phyloP scores from a whole-genome alignment of 2,113 vertebrate species.

The Megalops atlanticus region DNA sequence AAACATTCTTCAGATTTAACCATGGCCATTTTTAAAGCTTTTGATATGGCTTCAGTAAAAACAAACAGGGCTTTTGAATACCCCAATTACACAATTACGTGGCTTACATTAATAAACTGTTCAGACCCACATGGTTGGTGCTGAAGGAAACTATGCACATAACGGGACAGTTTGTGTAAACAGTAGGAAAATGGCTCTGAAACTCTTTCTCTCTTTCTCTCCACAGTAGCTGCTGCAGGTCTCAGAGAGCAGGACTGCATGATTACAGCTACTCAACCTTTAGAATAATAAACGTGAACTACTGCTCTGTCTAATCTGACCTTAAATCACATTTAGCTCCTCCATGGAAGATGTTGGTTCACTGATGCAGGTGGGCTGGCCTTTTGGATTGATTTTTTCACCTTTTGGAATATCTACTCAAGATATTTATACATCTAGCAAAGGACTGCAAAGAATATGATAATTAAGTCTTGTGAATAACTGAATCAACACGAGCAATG shows the following conservation, averaged over 20 bases:
- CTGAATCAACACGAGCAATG: too few relatives aligned
- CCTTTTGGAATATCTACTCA: too few relatives aligned
- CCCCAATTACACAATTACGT: conserved; percentile 53
- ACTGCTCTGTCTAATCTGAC: conserved; percentile 41
- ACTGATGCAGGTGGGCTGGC: conserved; percentile 24
- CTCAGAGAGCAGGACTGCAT: conserved; percentile 43
- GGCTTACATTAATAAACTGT: conserved; percentile 42
- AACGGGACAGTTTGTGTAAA: conserved; percentile 52
- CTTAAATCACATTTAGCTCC: conserved; percentile 36
- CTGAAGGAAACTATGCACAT: conserved; percentile 52
- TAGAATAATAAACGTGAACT: conserved; percentile 45
- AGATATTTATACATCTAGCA: too few relatives aligned
- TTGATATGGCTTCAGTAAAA: conserved; percentile 58
- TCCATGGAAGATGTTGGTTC: conserved; percentile 28
- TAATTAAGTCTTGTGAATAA: too few relatives aligned
- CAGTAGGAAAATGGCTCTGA: conserved; percentile 50
- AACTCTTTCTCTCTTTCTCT: conserved; percentile 34
- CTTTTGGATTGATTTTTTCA: background rate
- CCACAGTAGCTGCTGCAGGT: conserved; percentile 46
- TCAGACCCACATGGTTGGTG: conserved; percentile 45
- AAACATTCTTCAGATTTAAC: conserved; percentile 49
- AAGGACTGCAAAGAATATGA: too few relatives aligned
- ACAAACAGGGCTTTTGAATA: conserved; percentile 58
- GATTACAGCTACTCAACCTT: conserved; percentile 48
- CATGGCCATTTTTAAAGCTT: conserved; percentile 48